A percentile compares a stretch with the other conserved stretches of the same genome.
Evolutionary conservation across 2,888 invertebrate genomes (phyloP).

Genomic region (Sylvicola cinctus): DNA sequence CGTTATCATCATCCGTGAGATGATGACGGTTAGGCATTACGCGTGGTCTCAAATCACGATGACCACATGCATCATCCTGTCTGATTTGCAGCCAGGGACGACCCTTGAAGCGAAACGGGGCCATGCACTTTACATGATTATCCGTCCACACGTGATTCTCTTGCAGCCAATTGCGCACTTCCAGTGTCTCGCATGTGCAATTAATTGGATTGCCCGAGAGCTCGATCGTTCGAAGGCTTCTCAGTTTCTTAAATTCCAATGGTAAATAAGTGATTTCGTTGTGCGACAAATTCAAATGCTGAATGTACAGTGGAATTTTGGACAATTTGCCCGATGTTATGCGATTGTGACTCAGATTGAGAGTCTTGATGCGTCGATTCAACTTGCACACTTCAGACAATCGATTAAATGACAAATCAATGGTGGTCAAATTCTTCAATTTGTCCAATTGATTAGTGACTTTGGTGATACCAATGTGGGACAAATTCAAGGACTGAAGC

Average conservation of each 20-base stretch:
- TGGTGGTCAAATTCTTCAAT: slow-evolving; percentile 35
- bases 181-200: slow-evolving; percentile 47
- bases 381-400: slow-evolving; percentile 35
- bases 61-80: slow-evolving; percentile 31
- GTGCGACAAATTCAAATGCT: slow-evolving; percentile 37
- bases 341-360: slow-evolving; percentile 38
- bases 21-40: slow-evolving; percentile 14
- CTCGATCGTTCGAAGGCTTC: slow-evolving; percentile 37
- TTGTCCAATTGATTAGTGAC: slow-evolving; percentile 33
- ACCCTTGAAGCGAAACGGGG: slow-evolving; percentile 30
- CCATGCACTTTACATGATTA: slow-evolving; percentile 30
- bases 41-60: slow-evolving; percentile 10
- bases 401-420: slow-evolving; percentile 41
- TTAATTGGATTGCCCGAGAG: slow-evolving; percentile 45
- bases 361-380: slow-evolving; percentile 35
- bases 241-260: slow-evolving; percentile 31
- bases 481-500: slow-evolving; percentile 34
- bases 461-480: slow-evolving; percentile 37
- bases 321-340: slow-evolving; percentile 31
- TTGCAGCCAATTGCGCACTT: slow-evolving; percentile 37
- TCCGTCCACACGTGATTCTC: slow-evolving; percentile 32
- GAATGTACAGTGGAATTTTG: slow-evolving; percentile 35
- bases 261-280: slow-evolving; percentile 39
- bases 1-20: slow-evolving; percentile 22
- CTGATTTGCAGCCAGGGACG: slow-evolving; percentile 35